phyloP scores from a whole-genome alignment of 2,888 invertebrate species.

The Plebejus melissa region DNA sequence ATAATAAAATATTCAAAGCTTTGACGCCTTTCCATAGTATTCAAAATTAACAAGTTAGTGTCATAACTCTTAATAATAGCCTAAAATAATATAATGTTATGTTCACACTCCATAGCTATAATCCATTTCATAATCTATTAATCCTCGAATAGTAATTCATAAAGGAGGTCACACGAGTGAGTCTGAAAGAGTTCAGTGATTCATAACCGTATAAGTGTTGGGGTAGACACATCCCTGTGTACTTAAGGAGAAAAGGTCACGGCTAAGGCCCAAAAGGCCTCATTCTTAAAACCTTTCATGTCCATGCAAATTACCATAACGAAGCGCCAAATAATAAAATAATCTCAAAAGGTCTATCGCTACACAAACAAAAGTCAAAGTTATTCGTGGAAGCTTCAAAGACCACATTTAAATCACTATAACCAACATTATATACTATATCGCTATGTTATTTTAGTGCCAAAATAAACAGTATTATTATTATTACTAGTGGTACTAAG shows the following conservation, averaged over 20 bases:
- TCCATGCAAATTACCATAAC: slow-evolving; percentile 22
- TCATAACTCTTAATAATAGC: too few species aligned
- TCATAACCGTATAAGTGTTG: slow-evolving; percentile 30
- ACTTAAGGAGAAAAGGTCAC: slow-evolving; percentile 32
- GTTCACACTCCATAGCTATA: not conserved
- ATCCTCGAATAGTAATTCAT: not conserved
- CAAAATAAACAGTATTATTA: too few species aligned
- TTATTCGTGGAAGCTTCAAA: not conserved
- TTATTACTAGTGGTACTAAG: too few species aligned
- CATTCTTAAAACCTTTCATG: slow-evolving; percentile 33
- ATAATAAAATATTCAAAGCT: too few species aligned
- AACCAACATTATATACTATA: too few species aligned
- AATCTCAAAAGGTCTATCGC: not conserved
- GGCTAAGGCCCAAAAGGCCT: slow-evolving; percentile 27
- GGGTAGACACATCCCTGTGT: slow-evolving; percentile 31
- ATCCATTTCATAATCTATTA: not conserved
- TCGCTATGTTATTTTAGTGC: too few species aligned
- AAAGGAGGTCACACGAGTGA: slow-evolving; percentile 9
- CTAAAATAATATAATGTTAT: too few species aligned
- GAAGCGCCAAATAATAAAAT: not conserved
- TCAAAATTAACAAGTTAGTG: too few species aligned
- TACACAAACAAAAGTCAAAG: not conserved
- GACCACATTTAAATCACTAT: not conserved
- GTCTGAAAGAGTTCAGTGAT: slow-evolving; percentile 38
- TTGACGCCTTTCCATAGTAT: too few species aligned